Conservation (phyloP, 2,888 invertebrate genomes). For the Sceliomorpha sp. region DNA sequence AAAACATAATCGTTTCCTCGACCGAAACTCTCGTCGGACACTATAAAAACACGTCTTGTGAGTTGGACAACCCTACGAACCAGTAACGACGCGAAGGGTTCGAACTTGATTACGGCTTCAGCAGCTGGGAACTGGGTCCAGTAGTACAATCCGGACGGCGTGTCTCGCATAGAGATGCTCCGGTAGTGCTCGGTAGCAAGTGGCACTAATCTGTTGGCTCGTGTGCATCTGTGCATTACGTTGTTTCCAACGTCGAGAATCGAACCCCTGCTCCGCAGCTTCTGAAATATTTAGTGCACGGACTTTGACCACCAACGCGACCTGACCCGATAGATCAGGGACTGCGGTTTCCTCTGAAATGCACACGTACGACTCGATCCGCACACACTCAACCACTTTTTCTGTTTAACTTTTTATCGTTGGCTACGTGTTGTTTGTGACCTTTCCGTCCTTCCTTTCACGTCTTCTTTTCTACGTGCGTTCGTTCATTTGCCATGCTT, state of each 20-base stretch:
- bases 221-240: slow-evolving; percentile 60
- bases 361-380: slow-evolving; percentile 9
- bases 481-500: too few relatives aligned
- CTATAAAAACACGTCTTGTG: not conserved
- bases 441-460: too few relatives aligned
- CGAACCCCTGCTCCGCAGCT: slow-evolving; percentile 60
- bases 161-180: slow-evolving; percentile 39
- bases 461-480: too few relatives aligned
- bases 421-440: too few relatives aligned
- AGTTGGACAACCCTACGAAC: slow-evolving; percentile 18
- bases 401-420: slow-evolving; percentile 2
- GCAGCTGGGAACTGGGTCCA: slow-evolving; percentile 31
- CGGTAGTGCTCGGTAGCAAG: slow-evolving; percentile 57
- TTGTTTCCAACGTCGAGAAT: slow-evolving; percentile 50
- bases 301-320: slow-evolving; percentile 48
- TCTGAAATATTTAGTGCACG: slow-evolving; percentile 65
- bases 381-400: slow-evolving; percentile 4
- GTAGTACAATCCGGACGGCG: slow-evolving; percentile 31
- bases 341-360: slow-evolving; percentile 26
- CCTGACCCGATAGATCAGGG: slow-evolving; percentile 13
- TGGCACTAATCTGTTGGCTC: slow-evolving; percentile 65
- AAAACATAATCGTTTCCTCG: too few relatives aligned
- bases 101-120: slow-evolving; percentile 29
- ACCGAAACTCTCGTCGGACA: not conserved
- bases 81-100: slow-evolving; percentile 26